Evolutionary conservation across 2,797 vertebrate genomes (phyloP).

Genomic region (Salmo trutta): DNA sequence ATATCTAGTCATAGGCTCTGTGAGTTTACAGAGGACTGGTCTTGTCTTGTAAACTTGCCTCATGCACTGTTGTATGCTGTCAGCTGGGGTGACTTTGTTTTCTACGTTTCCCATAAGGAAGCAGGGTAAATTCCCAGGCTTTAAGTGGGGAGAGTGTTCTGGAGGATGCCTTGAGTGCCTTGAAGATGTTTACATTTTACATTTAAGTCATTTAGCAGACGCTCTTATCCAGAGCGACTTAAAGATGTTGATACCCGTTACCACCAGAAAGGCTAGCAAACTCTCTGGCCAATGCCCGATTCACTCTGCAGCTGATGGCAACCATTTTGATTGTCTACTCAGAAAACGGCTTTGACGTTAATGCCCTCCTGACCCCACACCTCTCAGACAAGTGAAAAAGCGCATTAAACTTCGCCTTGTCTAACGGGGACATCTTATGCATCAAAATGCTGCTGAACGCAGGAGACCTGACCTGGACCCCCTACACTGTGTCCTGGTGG

Average conservation of each 20-base stretch:
- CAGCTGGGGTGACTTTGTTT: not conserved
- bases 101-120: slow-evolving; percentile 65
- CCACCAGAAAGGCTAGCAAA: slow-evolving; percentile 77
- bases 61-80: too few species aligned
- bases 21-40: too few species aligned
- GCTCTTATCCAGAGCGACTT: too few species aligned
- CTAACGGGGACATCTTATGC: slow-evolving; percentile 81
- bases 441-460: slow-evolving; percentile 77
- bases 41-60: not conserved
- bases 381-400: slow-evolving; percentile 80
- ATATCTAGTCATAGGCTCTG: not conserved
- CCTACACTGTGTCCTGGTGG: slow-evolving; percentile 84
- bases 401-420: slow-evolving; percentile 80
- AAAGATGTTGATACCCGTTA: slow-evolving; percentile 84
- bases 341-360: slow-evolving; percentile 79
- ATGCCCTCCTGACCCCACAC: slow-evolving; percentile 70
- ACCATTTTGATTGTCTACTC: slow-evolving; percentile 82
- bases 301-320: slow-evolving; percentile 83
- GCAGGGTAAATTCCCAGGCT: slow-evolving; percentile 80
- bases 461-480: slow-evolving; percentile 84
- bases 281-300: slow-evolving; percentile 78
- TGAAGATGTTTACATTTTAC: slow-evolving; percentile 88
- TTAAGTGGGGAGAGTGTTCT: slow-evolving; percentile 81
- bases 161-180: slow-evolving; percentile 79
- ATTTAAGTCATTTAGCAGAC: too few species aligned